phyloP scores from a whole-genome alignment of 2,888 invertebrate genomes.

The Tetragonula carbonaria region DNA sequence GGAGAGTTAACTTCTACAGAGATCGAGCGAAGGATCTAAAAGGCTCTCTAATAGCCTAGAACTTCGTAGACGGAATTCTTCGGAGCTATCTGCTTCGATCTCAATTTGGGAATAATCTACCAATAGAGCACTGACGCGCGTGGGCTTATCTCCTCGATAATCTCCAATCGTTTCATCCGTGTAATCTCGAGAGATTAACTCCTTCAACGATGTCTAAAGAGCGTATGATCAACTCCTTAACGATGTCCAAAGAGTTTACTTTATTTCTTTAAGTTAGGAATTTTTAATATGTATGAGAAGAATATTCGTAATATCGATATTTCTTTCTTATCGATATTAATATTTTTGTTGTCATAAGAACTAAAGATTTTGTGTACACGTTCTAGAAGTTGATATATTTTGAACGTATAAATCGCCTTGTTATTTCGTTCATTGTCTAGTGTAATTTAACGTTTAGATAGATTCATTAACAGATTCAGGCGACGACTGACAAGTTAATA shows the following conservation, averaged over 20 bases:
- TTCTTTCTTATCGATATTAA: too few relatives aligned
- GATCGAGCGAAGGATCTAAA: constrained; percentile 15
- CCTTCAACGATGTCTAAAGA: background rate
- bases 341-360: too few relatives aligned
- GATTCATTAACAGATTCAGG: too few relatives aligned
- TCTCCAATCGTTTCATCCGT: background rate
- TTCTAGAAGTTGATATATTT: too few relatives aligned
- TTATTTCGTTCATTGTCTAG: too few relatives aligned
- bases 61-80: background rate
- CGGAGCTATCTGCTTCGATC: constrained; percentile 7
- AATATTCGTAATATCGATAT: too few relatives aligned
- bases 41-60: constrained; percentile 18
- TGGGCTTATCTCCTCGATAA: constrained; percentile 7
- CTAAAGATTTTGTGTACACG: too few relatives aligned
- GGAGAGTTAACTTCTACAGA: background rate
- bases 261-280: background rate
- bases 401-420: too few relatives aligned
- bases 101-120: constrained; percentile 17
- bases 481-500: too few relatives aligned
- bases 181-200: background rate
- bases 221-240: background rate
- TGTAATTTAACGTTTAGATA: too few relatives aligned
- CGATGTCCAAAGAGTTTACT: background rate
- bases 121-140: background rate
- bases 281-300: background rate